phyloP scores from a whole-genome alignment of 2,797 vertebrate species.

The Avahi laniger region DNA sequence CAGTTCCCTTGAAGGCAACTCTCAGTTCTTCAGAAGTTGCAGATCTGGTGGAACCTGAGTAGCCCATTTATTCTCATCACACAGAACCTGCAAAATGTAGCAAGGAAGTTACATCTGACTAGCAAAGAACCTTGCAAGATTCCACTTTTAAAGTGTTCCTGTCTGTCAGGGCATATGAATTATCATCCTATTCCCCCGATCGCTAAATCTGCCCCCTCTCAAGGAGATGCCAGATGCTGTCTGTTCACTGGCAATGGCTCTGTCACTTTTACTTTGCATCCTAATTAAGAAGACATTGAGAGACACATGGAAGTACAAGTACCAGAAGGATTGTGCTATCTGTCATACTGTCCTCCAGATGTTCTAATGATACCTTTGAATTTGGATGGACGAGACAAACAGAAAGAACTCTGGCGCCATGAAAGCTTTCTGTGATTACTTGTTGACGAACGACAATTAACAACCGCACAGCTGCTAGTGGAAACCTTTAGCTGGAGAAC shows the following conservation, averaged over 20 bases:
- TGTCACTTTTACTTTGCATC: conserved; percentile 65
- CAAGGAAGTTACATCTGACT: conserved; percentile 24
- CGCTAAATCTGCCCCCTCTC: conserved; percentile 44
- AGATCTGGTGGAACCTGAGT: not conserved
- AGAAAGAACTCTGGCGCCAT: not conserved
- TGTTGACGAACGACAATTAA: conserved; percentile 73
- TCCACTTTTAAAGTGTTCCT: conserved; percentile 40
- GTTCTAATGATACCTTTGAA: conserved; percentile 50
- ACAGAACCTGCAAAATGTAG: not conserved
- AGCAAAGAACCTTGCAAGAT: not conserved
- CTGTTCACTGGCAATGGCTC: conserved; percentile 44
- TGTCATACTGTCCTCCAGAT: conserved; percentile 61
- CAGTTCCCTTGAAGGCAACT: not conserved
- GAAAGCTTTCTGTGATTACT: conserved; percentile 34
- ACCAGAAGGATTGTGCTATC: conserved; percentile 31
- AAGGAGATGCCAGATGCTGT: conserved; percentile 43
- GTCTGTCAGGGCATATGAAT: conserved; percentile 40
- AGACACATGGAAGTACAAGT: conserved; percentile 10
- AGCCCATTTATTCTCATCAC: conserved; percentile 2
- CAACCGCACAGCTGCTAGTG: conserved; percentile 59
- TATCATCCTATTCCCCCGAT: not conserved
- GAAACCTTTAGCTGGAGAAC: conserved; percentile 52
- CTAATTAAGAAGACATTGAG: conserved; percentile 63
- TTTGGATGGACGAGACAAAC: not conserved
- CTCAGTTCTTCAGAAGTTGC: not conserved